Evolutionary conservation across 2,113 vertebrate genomes (phyloP), one percentile per base, ranked within the genome.

Genomic region (Aythya baeri): DNA sequence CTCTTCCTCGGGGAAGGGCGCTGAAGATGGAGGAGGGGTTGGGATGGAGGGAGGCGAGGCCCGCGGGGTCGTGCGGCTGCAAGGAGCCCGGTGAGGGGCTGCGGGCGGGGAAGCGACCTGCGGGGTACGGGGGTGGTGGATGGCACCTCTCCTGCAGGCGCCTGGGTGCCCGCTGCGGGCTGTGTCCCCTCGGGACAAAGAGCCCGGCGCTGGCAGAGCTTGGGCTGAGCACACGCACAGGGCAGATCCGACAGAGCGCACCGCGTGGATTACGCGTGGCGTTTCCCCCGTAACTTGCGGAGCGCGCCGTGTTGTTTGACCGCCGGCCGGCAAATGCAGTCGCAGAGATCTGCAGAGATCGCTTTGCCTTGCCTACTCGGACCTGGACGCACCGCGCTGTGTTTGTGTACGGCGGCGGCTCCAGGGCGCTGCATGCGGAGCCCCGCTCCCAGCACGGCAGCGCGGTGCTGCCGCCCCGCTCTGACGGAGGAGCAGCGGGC

Each of bases 211-310:
- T 59, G 80, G 4, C 31, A 83, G 11, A 72, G 14, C 26, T 67
- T 55, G 27, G 34, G 29, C 74, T 75, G 61, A 86, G 32, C n/a
- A 43, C 32, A 7, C 6, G 3, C n/a, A 38, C 32, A 7, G 4
- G 46, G 54, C 43, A 43, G 5, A 2, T 4, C 0, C 21, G 22
- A 65, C 52, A 41, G 1, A 0, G 17, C 13, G 38, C 79, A 43
- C 58, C 61, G 9, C 8, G 25, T 50, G 65, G 17, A 52, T 85
- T 71, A 66, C 74, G 50, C 3, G 3, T 43, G 21, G 26, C 63
- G 6, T 23, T 72, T 85, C 66, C 17, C 6, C 36, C 25, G 2
- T 71, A 32, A 27, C 3, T 78, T 27, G 41, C 25, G 54, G 61
- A 57, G 21, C 31, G 66, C n/a, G 3, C 63, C 9, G n/a, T 66